Evolutionary conservation across 2,113 vertebrate genomes (phyloP), one percentile per base, ranked within the genome.

Genomic region (Saguinus imperator): DNA sequence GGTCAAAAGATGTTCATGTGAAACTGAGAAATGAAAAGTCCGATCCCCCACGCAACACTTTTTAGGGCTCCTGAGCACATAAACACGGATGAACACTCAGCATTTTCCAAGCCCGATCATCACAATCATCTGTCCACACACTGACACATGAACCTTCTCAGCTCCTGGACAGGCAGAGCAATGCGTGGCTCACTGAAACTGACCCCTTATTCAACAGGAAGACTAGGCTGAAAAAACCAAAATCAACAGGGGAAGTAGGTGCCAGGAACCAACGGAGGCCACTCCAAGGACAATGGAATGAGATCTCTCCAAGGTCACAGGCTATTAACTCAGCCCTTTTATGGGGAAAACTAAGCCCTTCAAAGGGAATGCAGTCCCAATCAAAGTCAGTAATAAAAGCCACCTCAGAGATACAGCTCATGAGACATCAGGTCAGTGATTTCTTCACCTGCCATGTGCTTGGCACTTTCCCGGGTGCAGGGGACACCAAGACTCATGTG

Each of bases 1-100:
- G 50, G 66, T 79, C 3, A 17, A 35, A 87, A 43, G 57, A 94
- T 1, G 45, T 17, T 20, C 17, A 35, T 8, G 1, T 23, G 64
- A 13, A 70, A 66, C 40, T 11, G 2, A 55, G 18, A 50, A 50
- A 20, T 21, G 32, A 40, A 52, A 64, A 70, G 61, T 14, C 35
- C 40, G 2, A 12, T 18, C 21, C 23, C 0, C 0, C 5, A 25
- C 0, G 1, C 1, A 7, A 57, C 43, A 43, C 6, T 10, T 16
- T n/a, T 64, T 8, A 23, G 64, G 48, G 40, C 48, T 61, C 16
- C 12, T 45, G 57, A 45, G 25, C 13, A 29, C 37, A 55, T 12
- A 73, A 3, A 12, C 61, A 2, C 4, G 12, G 50, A 14, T 1
- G 17, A 55, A 21, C 10, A n/a, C 11, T 40, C 52, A 37, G 17